These are phyloP conservation scores for Calephelis perditalis DNA, from an alignment of 2,888 invertebrate genomes.

Conservation along the genomic window DNA sequence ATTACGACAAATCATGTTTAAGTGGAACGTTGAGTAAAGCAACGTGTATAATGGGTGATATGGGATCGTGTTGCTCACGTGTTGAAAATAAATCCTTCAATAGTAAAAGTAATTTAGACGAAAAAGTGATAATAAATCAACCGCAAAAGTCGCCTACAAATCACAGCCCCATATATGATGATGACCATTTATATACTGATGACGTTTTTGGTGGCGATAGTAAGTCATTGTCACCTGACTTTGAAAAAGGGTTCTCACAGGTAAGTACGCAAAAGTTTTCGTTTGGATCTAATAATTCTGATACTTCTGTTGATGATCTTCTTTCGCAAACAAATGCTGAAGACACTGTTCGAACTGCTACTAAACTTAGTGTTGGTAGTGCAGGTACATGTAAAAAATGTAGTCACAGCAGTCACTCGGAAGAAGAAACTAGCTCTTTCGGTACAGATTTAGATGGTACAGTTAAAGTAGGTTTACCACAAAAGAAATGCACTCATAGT, in stretches of 20 bases:
- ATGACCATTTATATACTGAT: slow-evolving; percentile 77
- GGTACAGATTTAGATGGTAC: slow-evolving; percentile 90
- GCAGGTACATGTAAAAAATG: slow-evolving; percentile 78
- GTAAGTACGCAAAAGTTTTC: slow-evolving; percentile 65
- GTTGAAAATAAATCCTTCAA: slow-evolving; percentile 59
- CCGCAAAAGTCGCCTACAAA: slow-evolving; percentile 80
- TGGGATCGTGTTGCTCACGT: slow-evolving; percentile 65
- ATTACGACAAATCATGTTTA: slow-evolving; percentile 68
- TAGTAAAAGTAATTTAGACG: slow-evolving; percentile 56
- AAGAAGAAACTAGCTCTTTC: slow-evolving; percentile 85
- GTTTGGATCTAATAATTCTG: slow-evolving; percentile 80
- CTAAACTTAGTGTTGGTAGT: slow-evolving; percentile 68
- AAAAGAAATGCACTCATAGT: slow-evolving; percentile 89
- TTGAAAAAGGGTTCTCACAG: slow-evolving; percentile 65
- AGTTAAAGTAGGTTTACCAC: slow-evolving; percentile 87
- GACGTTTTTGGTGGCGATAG: slow-evolving; percentile 81
- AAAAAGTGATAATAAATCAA: slow-evolving; percentile 78
- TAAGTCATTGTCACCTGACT: slow-evolving; percentile 79
- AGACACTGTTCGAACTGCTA: slow-evolving; percentile 73
- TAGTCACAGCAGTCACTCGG: slow-evolving; percentile 85
- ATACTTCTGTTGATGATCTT: slow-evolving; percentile 81
- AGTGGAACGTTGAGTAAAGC: slow-evolving; percentile 70
- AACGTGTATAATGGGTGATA: slow-evolving; percentile 64
- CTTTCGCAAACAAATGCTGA: slow-evolving; percentile 78
- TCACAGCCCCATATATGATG: slow-evolving; percentile 79